phyloP scores from a whole-genome alignment of 1,140 invertebrate genomes.

The Sycophila sp. region DNA sequence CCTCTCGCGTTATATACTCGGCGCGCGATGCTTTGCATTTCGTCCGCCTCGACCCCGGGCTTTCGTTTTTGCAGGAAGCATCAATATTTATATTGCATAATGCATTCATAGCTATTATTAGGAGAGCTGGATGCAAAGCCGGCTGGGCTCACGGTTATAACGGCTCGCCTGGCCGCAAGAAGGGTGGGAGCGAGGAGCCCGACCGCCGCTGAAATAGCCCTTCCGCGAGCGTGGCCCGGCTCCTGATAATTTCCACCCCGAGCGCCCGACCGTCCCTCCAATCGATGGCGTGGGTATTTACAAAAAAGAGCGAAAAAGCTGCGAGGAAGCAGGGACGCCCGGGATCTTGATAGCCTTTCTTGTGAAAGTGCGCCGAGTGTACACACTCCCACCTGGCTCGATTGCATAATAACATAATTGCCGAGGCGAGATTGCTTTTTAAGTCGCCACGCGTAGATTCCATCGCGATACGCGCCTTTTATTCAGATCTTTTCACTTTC shows the following conservation, averaged over 20 bases:
- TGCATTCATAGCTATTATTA: conserved; percentile 66
- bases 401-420: conserved; percentile 40
- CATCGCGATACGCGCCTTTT: background rate
- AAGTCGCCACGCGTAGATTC: background rate
- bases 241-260: conserved; percentile 35
- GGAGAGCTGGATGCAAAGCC: conserved; percentile 61
- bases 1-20: background rate
- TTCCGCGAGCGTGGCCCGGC: background rate
- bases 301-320: conserved; percentile 2
- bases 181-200: background rate
- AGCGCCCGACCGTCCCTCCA: too few species aligned
- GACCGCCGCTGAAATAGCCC: conserved; percentile 44
- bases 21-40: conserved; percentile 58
- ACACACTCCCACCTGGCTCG: background rate
- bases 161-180: background rate
- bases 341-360: conserved; percentile 24
- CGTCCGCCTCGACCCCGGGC: conserved; percentile 48
- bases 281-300: conserved; percentile 1
- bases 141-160: conserved; percentile 39
- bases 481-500: background rate
- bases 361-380: conserved; percentile 14
- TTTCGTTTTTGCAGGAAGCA: conserved; percentile 65
- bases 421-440: background rate
- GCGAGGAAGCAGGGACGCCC: background rate
- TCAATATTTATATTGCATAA: conserved; percentile 69